These are phyloP conservation scores for Leuciscus idus DNA, from an alignment of 2,113 vertebrate species.

Conservation along the genomic window DNA sequence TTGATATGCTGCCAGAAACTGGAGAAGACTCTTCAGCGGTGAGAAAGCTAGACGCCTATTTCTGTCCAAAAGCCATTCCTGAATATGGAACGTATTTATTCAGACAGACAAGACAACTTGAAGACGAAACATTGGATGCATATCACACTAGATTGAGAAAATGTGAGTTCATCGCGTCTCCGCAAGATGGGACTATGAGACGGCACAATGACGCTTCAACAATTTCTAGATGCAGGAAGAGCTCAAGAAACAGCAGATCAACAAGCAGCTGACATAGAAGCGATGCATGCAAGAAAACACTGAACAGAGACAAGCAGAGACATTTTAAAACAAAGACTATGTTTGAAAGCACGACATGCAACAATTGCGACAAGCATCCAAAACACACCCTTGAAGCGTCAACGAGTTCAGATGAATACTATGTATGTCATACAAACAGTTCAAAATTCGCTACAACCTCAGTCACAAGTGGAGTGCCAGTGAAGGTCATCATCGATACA, in stretches of 20 bases:
- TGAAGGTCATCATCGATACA: no score
- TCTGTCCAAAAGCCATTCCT: neutral
- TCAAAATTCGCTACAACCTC: no score
- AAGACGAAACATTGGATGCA: neutral
- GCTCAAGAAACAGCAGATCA: neutral
- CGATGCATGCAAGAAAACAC: no score
- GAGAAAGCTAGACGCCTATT: neutral
- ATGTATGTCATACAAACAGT: no score
- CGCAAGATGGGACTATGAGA: neutral
- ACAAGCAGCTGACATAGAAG: neutral
- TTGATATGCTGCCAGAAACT: neutral
- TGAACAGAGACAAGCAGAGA: no score
- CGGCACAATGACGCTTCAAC: neutral
- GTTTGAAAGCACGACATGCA: no score
- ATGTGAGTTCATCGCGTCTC: neutral
- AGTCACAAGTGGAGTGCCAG: no score
- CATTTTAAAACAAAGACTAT: no score
- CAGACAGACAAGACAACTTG: neutral
- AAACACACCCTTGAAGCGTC: no score
- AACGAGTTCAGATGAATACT: no score
- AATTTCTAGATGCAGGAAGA: neutral
- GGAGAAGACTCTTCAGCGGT: neutral
- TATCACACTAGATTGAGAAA: neutral
- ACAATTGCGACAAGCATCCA: no score
- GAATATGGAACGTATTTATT: neutral